Evolutionary conservation across 2,888 invertebrate species (phyloP), one percentile per base, ranked within the genome.

Genomic region (Physocephala rufipes): DNA sequence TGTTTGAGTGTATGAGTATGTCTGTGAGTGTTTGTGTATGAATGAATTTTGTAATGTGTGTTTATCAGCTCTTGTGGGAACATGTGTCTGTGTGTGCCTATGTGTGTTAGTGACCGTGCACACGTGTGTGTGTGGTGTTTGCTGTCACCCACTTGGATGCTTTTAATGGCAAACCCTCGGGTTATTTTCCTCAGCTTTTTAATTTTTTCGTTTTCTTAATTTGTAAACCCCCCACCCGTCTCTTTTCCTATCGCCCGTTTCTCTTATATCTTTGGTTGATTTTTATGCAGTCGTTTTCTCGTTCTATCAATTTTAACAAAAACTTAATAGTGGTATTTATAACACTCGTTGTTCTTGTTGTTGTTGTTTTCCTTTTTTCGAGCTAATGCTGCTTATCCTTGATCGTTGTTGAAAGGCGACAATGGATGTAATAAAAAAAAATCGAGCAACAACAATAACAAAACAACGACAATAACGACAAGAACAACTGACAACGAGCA

Each of bases 391-490:
- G 67, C 59, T 62, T 68, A 62, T 68, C 62, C 68, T 68, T 62
- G 68, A 68, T 68, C 62, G 49, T 68, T 36, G 68, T 62, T 61
- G 62, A 62, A 43, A 58, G 47, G 67, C 24, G 67, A 67, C 67
- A 61, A 61, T 59, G 28, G 59, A 47, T 61, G 51, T 58, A 67
- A 62, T 68, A 61, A 49, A 43, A 49, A 24, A 19, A 47, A 28
- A n/a, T n/a, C n/a, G n/a, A n/a, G n/a, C n/a, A n/a, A n/a, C n/a
- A 36, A 36, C 36, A 36, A 66, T 30, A 66, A 51, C 16, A 13
- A 53, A 49, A 49, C 64, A 28, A 28, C 64, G 49, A 16, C 64
- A 51, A 28, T 2, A 43, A 36, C 51, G 55, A n/a, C 15, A 58
- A 43, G 36, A 59, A 59, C 26, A 36, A 62, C 61, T 4, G 43